phyloP scores from a whole-genome alignment of 1,140 invertebrate genomes.

The Campoletis sonorensis region DNA sequence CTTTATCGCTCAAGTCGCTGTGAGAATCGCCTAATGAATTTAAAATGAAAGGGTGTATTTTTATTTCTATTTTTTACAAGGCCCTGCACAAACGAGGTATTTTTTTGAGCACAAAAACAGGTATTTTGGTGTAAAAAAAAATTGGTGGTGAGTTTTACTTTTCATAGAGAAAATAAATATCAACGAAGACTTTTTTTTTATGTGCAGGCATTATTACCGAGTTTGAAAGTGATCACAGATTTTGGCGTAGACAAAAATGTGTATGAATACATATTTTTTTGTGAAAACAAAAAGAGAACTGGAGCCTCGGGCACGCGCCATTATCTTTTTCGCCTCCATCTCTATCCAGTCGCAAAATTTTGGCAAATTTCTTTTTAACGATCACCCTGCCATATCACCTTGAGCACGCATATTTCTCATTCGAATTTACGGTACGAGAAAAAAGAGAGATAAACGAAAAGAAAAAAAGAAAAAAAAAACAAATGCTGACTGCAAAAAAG shows the following conservation, averaged over 20 bases:
- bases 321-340: conserved; percentile 43
- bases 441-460: too few relatives aligned
- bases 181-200: too few relatives aligned
- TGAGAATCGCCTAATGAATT: conserved; percentile 67
- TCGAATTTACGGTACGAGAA: neutral
- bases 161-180: too few relatives aligned
- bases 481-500: conserved; percentile 7
- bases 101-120: neutral
- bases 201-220: too few relatives aligned
- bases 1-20: conserved; percentile 58
- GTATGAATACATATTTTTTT: neutral
- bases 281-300: neutral
- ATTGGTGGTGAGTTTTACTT: neutral
- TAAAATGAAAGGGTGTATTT: conserved; percentile 62
- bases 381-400: conserved; percentile 46
- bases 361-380: conserved; percentile 58
- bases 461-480: neutral
- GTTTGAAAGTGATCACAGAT: too few relatives aligned
- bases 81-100: neutral
- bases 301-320: conserved; percentile 50
- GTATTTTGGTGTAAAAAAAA: too few relatives aligned
- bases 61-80: too few relatives aligned
- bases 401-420: conserved; percentile 45
- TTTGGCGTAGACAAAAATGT: too few relatives aligned
- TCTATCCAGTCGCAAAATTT: conserved; percentile 41